Percentiles rank a stretch among this genome's conserved stretches.
Evolutionary conservation across 1,140 invertebrate species (phyloP).

Genomic region (Cyphomyrmex costatus): DNA sequence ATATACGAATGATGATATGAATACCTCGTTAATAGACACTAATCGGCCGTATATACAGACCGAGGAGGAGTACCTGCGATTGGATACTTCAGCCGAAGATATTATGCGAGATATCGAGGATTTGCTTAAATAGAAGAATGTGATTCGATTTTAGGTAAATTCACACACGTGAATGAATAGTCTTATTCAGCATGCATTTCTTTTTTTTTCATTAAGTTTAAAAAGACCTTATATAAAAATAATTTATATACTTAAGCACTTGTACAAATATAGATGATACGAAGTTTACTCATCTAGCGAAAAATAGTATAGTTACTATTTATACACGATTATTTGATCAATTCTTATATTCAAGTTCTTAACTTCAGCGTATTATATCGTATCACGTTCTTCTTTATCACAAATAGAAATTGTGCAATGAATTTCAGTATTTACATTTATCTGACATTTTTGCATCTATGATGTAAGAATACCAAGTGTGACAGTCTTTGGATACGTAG

Average conservation of each 20-base stretch:
- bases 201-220: background rate
- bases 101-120: conserved; percentile 85
- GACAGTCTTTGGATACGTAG: too few relatives aligned
- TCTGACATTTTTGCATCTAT: background rate
- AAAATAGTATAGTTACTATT: background rate
- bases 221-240: conserved; percentile 21
- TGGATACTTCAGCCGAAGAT: conserved; percentile 80
- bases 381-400: background rate
- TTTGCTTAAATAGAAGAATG: conserved; percentile 76
- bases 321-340: background rate
- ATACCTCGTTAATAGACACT: conserved; percentile 17
- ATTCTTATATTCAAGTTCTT: conserved; percentile 9
- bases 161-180: background rate
- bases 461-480: too few relatives aligned
- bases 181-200: background rate
- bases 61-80: conserved; percentile 75
- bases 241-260: conserved; percentile 12
- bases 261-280: background rate
- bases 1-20: conserved; percentile 26
- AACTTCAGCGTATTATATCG: background rate
- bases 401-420: background rate
- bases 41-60: conserved; percentile 29
- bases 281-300: background rate
- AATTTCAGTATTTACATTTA: conserved; percentile 5
- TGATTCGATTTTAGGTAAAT: conserved; percentile 20